Evolutionary conservation across 2,797 vertebrate species (phyloP), one percentile per base, ranked within the genome.

Genomic region (Catharus ustulatus): DNA sequence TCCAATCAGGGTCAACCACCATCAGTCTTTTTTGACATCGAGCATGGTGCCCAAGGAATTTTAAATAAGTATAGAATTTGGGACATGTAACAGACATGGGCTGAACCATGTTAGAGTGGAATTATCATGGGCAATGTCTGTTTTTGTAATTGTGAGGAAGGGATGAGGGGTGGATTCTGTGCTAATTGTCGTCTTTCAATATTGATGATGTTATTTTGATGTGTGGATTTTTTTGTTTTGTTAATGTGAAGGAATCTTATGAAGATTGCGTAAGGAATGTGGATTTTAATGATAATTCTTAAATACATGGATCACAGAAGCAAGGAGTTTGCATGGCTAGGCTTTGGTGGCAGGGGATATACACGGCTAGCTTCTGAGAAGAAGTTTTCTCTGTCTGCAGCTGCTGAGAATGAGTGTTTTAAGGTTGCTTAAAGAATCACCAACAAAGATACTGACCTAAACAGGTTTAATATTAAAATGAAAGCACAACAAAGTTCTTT

Each of bases 331-430:
- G 11, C 7, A 38, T n/a, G 32, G 26, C 15, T 38, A 38, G 6
- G 43, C 58, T 72, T 66, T 45, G 27, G 16, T n/a, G 45, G 19
- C n/a, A 29, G 4, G 3, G 15, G 2, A 3, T 1, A 32, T 43
- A 45, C 11, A 64, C 18, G 5, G 4, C 3, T 49, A 11, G 6
- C 11, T 79, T n/a, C 51, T 38, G 38, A 51, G 29, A 49, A 62
- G 20, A 49, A 58, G 38, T 3, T 46, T 30, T 14, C 10, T 17
- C 5, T 11, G 11, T 13, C 24, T 46, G 10, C 24, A 59, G 0
- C 15, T 42, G 23, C 6, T 4, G 1, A 0, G 0, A 45, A 40
- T n/a, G 11, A 52, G 4, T 29, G 9, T 8, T 79, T 66, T 45
- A 52, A 73, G 16, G 23, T 34, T n/a, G 9, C 19, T n/a, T 79